phyloP scores from a whole-genome alignment of 2,888 invertebrate genomes.

The Dilophus febrilis region DNA sequence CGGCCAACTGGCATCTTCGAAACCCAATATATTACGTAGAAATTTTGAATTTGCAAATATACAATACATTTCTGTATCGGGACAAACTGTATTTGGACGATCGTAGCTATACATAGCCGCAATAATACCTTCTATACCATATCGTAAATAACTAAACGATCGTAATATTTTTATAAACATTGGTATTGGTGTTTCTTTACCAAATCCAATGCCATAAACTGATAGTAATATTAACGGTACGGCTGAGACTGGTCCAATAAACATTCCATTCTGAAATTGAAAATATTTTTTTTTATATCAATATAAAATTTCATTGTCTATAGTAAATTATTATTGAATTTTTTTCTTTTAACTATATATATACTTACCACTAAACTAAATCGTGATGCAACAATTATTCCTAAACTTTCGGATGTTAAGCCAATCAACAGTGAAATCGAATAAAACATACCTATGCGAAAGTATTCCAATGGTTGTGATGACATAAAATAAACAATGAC shows the following conservation, averaged over 20 bases:
- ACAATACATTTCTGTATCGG: conserved; percentile 51
- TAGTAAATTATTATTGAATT: background rate
- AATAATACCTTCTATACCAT: conserved; percentile 65
- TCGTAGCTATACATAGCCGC: conserved; percentile 64
- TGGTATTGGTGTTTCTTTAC: conserved; percentile 48
- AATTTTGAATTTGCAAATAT: conserved; percentile 56
- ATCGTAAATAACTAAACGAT: conserved; percentile 66
- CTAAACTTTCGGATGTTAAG: conserved; percentile 64
- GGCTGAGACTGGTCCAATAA: conserved; percentile 70
- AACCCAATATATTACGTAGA: conserved; percentile 57
- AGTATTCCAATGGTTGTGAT: conserved; percentile 55
- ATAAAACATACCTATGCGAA: conserved; percentile 50
- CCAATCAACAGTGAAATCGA: conserved; percentile 51
- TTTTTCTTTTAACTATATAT: background rate
- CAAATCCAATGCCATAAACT: conserved; percentile 73
- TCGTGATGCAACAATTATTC: conserved; percentile 53
- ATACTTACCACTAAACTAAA: conserved; percentile 58
- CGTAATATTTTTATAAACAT: conserved; percentile 58
- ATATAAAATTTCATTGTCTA: background rate
- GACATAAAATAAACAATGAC: conserved; percentile 55
- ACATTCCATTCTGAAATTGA: conserved; percentile 59
- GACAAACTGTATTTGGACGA: conserved; percentile 57
- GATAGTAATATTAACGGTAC: conserved; percentile 81
- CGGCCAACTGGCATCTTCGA: conserved; percentile 52
- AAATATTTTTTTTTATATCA: conserved; percentile 1